phyloP scores from a whole-genome alignment of 2,113 vertebrate species.

The Nesoenas mayeri region DNA sequence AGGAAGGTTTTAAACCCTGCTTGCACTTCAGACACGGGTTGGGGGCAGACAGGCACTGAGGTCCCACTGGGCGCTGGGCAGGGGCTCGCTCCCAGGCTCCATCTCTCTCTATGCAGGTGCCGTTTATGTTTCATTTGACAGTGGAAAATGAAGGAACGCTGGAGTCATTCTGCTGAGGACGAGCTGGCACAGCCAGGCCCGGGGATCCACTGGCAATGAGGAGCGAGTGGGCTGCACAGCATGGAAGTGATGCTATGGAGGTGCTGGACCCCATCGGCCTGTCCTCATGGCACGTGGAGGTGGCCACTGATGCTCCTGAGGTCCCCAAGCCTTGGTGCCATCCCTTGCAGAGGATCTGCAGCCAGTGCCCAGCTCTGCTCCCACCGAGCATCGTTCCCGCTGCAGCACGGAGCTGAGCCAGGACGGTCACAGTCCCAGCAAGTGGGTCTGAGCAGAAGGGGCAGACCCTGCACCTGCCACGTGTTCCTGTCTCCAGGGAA shows the following conservation, averaged over 20 bases:
- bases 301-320: background rate
- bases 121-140: rapidly evolving
- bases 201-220: background rate
- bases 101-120: background rate
- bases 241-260: background rate
- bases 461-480: background rate
- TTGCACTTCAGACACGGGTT: background rate
- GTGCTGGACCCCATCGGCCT: background rate
- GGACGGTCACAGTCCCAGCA: no score
- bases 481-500: rapidly evolving
- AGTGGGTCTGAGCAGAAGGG: no score
- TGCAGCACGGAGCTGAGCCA: background rate
- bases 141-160: background rate
- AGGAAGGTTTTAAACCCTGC: background rate
- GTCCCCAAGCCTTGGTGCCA: rapidly evolving
- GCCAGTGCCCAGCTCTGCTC: background rate
- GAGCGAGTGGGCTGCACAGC: background rate
- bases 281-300: rapidly evolving
- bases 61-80: rapidly evolving
- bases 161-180: rapidly evolving
- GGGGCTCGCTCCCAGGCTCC: rapidly evolving
- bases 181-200: background rate
- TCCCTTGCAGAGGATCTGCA: background rate
- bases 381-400: background rate
- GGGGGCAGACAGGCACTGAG: rapidly evolving